Evolutionary conservation across 1,140 invertebrate genomes (phyloP), one percentile per base, ranked within the genome.

Genomic region (Megalopta genalis): DNA sequence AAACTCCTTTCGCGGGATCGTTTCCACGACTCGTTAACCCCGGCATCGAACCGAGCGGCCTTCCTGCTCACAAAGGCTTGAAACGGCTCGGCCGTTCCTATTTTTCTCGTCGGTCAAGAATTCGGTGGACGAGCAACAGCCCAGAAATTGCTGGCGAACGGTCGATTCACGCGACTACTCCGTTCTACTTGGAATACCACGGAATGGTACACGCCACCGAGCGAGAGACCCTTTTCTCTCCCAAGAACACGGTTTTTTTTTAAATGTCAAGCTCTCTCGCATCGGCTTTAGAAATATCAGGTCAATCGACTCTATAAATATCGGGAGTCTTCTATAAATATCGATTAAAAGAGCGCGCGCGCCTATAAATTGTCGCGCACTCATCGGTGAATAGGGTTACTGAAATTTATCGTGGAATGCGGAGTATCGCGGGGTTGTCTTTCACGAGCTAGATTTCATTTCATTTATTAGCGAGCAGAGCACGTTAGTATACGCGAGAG

Each of bases 281-380:
- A 52, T 65, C 42, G 52, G 12, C 52, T 79, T 74, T 79, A 79
- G 66, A 79, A 74, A 73, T 79, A 79, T 67, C 63, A 74, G 54
- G 71, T 67, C 77, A 63, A 52, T 60, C 71, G 70, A 10, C 6
- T 2, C 77, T 79, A 79, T 79, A 79, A 79, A 79, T 79, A 79
- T 67, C 73, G 42, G 25, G 5, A 60, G n/a, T 8, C 77, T 57
- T 74, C 77, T 79, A 79, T 79, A 74, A 79, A 79, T 79, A 79
- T 79, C 63, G 71, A 79, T 79, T 67, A 39, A 32, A 62, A 62
- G 57, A 59, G 37, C 46, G 52, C n/a, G 63, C 39, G 37, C 52
- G 63, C 12, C 62, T 23, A 18, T 66, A 79, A 74, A 59, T 66
- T 46, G 46, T 74, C 25, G 27, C 5, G 16, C 14, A 16, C 23